Base-by-base conservation (phyloP, 1,140 invertebrate species). In the Heliconius himera region DNA sequence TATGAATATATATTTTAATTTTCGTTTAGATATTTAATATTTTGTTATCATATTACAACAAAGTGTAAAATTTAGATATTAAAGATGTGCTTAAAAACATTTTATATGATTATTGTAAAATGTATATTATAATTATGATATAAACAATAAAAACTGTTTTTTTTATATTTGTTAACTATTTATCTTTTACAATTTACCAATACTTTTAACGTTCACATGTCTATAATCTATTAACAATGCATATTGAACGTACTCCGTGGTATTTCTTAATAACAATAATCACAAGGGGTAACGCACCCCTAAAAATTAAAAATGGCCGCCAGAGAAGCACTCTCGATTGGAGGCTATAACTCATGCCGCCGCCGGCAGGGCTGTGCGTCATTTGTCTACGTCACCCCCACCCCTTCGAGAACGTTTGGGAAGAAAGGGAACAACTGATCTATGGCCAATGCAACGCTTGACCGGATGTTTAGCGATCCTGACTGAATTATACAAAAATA, bases 281-380 rank as follows among this genome's bases (percentile, higher is more conserved):
- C 78, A 78, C 74, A 83, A 86, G 86, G 92, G 90, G 89, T 89
- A 90, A 82, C 78, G 83, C 84, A 91, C 91, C 92, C 92, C 90
- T 90, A 91, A 94, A 93, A 94, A 94, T 93, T 92, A 93, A 94
- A 94, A 93, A 94, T 94, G 93, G 93, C 93, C 85, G 91, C 90
- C 80, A 79, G 85, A 83, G 85, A 82, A 84, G 84, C 87, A 87
- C 86, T 89, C 89, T 90, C 91, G 91, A 94, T 94, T 93, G 91
- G 93, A 87, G 81, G 89, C 86, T 83, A 91, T 94, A 92, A 90
- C 80, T 94, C 91, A 94, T 93, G 81, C 88, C 86, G 88, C 89
- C 85, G 90, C 87, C 87, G 82, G 88, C 83, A 90, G 91, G 91
- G 86, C 80, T 77, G 83, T 84, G 86, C 84, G 88, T 90, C 91